phyloP scores from a whole-genome alignment of 2,888 invertebrate genomes.

The Brachyptera putata region DNA sequence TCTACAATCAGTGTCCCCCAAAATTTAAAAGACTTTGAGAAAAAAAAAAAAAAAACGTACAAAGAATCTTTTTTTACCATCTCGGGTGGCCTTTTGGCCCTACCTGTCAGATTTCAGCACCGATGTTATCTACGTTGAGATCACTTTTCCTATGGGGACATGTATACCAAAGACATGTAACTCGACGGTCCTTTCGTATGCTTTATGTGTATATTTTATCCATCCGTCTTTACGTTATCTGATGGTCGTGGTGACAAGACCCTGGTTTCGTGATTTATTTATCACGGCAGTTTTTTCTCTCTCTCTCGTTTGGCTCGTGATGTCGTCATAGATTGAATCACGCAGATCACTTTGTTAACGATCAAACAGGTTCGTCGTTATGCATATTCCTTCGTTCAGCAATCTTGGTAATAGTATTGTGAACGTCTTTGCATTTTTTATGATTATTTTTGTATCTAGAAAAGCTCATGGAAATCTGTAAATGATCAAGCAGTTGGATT shows the following conservation, averaged over 20 bases:
- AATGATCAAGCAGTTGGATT: no score
- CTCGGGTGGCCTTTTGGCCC: slow-evolving; percentile 25
- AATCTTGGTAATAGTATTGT: no score
- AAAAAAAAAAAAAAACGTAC: not conserved
- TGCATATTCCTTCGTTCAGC: no score
- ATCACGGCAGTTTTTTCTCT: no score
- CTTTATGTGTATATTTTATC: not conserved
- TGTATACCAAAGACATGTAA: not conserved
- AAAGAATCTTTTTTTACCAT: slow-evolving; percentile 12
- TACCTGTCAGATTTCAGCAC: slow-evolving; percentile 33
- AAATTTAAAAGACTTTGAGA: not conserved
- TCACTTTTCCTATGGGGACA: not conserved
- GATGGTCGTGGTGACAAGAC: slow-evolving; percentile 4
- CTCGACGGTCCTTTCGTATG: not conserved
- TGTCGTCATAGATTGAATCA: not conserved
- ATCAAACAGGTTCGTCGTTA: not conserved
- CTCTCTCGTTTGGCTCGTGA: no score
- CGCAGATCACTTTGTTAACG: not conserved
- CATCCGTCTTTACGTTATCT: not conserved
- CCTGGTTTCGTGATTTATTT: no score
- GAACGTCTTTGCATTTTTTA: no score
- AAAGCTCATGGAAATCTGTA: no score
- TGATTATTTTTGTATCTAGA: no score
- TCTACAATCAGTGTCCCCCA: not conserved
- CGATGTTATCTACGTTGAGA: slow-evolving; percentile 28